A percentile compares a stretch with the other conserved stretches of the same genome.
Evolutionary conservation across 2,797 vertebrate species (phyloP).

Genomic region (Phalanger gymnotis): DNA sequence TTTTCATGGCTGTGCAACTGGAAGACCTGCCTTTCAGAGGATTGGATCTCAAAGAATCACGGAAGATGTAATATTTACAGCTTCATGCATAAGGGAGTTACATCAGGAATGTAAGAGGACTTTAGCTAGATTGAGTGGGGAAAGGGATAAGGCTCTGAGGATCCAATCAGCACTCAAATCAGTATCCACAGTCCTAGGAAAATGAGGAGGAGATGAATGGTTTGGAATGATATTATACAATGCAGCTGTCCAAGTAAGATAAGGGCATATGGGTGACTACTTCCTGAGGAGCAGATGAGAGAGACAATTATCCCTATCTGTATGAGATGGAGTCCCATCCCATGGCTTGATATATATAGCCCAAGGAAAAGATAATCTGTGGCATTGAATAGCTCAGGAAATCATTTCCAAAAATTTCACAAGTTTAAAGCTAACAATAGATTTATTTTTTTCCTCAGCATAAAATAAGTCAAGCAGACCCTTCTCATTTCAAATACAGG

Average conservation of each 20-base stretch:
- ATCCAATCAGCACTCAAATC: not conserved
- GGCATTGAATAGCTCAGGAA: not conserved
- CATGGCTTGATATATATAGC: not conserved
- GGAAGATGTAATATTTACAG: not conserved
- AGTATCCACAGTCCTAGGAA: not conserved
- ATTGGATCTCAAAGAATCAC: not conserved
- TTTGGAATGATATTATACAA: not conserved
- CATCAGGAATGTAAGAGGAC: not conserved
- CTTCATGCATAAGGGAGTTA: not conserved
- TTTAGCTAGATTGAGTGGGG: not conserved
- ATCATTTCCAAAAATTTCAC: not conserved
- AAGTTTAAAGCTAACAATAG: not conserved
- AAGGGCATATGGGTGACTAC: not conserved
- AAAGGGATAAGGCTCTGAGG: not conserved
- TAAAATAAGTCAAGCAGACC: not conserved
- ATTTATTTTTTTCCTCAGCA: not conserved
- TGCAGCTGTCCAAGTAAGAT: not conserved
- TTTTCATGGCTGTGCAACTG: not conserved
- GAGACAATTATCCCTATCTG: not conserved
- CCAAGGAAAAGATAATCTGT: not conserved
- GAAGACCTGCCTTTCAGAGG: not conserved
- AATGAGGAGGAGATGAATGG: not conserved
- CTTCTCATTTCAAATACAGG: not conserved
- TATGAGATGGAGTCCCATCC: not conserved
- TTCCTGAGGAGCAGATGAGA: not conserved